A percentile compares a stretch with the other conserved stretches of the same genome.
Evolutionary conservation across 2,797 vertebrate genomes (phyloP).

Genomic region (Morelia viridis): DNA sequence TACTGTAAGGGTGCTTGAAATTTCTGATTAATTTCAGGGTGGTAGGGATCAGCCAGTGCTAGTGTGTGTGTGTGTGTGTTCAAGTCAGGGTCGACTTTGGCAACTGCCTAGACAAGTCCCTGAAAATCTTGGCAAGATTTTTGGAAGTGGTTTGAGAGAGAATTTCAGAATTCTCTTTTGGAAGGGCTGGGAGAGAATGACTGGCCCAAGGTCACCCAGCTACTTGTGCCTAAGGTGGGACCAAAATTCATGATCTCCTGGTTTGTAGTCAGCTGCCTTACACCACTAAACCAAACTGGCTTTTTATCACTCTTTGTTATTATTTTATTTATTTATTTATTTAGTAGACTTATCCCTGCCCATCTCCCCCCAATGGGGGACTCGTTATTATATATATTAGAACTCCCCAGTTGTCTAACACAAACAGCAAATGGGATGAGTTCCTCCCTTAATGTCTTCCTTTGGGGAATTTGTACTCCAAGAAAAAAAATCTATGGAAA

Average conservation of each 20-base stretch:
- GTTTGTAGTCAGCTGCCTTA: neutral
- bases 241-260: neutral
- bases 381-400: too few relatives aligned
- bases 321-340: too few relatives aligned
- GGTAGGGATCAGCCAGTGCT: neutral
- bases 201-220: neutral
- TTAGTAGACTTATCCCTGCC: too few relatives aligned
- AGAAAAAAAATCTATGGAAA: neutral
- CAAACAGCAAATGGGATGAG: neutral
- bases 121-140: neutral
- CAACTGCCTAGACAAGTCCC: neutral
- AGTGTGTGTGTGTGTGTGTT: neutral
- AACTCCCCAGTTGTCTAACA: neutral
- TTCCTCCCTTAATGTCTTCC: neutral
- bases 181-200: neutral
- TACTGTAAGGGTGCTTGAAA: neutral
- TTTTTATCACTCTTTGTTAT: neutral
- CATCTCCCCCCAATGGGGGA: too few relatives aligned
- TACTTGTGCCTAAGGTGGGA: neutral
- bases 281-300: neutral
- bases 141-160: neutral
- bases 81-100: neutral
- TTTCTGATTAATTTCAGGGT: neutral
- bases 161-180: neutral
- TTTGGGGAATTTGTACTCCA: neutral